Percentiles rank a stretch among this genome's conserved stretches.
These are phyloP conservation scores for Caenorhabditis sp. DNA, from an alignment of 2,888 invertebrate genomes.

Conservation along the genomic window DNA sequence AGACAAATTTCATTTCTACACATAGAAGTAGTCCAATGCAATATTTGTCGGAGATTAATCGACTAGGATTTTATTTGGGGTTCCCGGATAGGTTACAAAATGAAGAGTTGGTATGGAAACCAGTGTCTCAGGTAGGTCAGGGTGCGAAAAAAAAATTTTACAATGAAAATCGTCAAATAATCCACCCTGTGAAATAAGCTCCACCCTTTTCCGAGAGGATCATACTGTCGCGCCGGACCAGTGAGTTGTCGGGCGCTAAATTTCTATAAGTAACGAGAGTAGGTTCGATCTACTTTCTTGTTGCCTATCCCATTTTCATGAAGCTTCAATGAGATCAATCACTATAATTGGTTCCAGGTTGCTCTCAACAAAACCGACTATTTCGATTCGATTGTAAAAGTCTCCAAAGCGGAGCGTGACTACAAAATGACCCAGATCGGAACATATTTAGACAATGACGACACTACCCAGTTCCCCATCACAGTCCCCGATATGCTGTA, in stretches of 20 bases:
- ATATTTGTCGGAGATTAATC: constrained; percentile 39
- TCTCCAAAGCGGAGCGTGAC: constrained; percentile 45
- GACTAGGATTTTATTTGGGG: constrained; percentile 45
- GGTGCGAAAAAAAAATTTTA: no score
- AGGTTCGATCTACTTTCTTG: no score
- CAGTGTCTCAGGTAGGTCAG: constrained; percentile 45
- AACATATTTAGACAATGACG: constrained; percentile 48
- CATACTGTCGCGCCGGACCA: no score
- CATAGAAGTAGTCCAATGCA: constrained; percentile 46
- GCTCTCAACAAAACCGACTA: constrained; percentile 45
- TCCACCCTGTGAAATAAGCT: no score
- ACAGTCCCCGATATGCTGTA: constrained; percentile 39
- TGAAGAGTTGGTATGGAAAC: constrained; percentile 46
- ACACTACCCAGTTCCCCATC: constrained; percentile 42
- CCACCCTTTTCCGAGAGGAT: no score
- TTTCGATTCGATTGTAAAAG: constrained; percentile 39
- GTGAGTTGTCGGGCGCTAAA: no score
- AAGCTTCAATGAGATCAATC: no score
- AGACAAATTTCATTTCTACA: constrained; percentile 43
- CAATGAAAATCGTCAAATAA: no score
- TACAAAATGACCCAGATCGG: constrained; percentile 45
- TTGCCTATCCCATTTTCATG: no score
- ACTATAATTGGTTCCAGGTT: no score
- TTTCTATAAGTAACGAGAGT: no score
- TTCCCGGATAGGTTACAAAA: constrained; percentile 41